Conservation (phyloP, 2,888 invertebrate genomes). For the Cephus spinipes region DNA sequence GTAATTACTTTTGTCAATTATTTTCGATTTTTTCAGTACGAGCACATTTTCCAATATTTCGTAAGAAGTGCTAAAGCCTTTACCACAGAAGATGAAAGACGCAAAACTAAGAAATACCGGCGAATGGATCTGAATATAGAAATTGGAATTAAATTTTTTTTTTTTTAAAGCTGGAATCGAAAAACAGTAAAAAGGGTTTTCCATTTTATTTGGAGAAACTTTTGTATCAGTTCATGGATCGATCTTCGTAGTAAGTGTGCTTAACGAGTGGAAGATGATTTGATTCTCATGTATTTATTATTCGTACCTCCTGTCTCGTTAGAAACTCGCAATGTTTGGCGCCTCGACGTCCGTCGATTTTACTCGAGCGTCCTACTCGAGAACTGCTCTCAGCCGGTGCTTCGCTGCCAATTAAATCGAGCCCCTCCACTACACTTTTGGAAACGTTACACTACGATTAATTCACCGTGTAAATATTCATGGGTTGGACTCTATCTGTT, state of each 20-base stretch:
- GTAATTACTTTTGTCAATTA: background rate
- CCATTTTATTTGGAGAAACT: background rate
- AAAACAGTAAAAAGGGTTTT: constrained; percentile 6
- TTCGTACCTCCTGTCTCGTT: background rate
- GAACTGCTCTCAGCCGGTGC: background rate
- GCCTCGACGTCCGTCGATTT: background rate
- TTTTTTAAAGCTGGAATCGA: background rate
- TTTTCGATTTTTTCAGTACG: background rate
- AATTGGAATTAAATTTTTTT: background rate
- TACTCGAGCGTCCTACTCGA: background rate
- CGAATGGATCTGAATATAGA: background rate
- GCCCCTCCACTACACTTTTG: background rate
- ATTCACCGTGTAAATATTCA: background rate
- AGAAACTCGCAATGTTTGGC: background rate
- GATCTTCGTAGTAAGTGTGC: background rate
- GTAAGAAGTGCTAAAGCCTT: background rate
- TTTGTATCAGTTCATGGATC: background rate
- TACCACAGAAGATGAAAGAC: background rate
- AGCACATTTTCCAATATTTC: background rate
- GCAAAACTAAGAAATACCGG: background rate
- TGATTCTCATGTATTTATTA: background rate
- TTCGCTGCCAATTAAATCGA: background rate
- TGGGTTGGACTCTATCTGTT: background rate
- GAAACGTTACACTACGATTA: background rate
- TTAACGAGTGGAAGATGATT: background rate